These are phyloP conservation scores for Ceratina calcarata DNA, from an alignment of 1,140 invertebrate species.

Conservation along the genomic window DNA sequence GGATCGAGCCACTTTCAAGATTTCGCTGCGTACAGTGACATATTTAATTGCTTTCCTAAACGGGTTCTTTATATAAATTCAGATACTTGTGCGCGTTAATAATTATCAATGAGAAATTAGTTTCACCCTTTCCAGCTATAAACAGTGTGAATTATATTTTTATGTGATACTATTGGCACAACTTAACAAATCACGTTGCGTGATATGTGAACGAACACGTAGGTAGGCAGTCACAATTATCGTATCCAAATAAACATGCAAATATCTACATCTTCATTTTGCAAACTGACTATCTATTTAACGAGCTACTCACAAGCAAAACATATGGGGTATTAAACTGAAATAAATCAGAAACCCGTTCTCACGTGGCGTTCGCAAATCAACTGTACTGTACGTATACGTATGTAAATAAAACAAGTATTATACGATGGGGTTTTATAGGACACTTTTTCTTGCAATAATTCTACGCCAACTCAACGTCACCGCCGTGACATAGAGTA, in stretches of 20 bases:
- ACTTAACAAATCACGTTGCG: no score
- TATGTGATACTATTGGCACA: no score
- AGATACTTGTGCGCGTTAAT: no score
- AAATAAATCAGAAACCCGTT: conserved; percentile 5
- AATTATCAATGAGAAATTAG: no score
- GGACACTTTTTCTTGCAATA: conserved; percentile 20
- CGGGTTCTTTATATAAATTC: no score
- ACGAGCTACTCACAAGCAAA: background rate
- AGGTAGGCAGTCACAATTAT: background rate
- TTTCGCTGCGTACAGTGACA: no score
- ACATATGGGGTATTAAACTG: background rate
- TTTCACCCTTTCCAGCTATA: no score
- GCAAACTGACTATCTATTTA: background rate
- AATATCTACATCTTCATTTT: no score
- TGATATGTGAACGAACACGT: background rate
- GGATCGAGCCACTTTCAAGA: background rate
- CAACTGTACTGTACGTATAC: background rate
- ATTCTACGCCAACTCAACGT: background rate
- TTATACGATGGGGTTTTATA: background rate
- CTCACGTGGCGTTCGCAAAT: background rate
- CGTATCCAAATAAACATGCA: background rate
- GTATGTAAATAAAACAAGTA: conserved; percentile 8
- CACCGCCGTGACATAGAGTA: no score
- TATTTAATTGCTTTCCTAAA: no score
- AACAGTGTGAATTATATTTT: no score